Conservation (phyloP, 1,140 invertebrate species). For the Sarcophaga peregrina region DNA sequence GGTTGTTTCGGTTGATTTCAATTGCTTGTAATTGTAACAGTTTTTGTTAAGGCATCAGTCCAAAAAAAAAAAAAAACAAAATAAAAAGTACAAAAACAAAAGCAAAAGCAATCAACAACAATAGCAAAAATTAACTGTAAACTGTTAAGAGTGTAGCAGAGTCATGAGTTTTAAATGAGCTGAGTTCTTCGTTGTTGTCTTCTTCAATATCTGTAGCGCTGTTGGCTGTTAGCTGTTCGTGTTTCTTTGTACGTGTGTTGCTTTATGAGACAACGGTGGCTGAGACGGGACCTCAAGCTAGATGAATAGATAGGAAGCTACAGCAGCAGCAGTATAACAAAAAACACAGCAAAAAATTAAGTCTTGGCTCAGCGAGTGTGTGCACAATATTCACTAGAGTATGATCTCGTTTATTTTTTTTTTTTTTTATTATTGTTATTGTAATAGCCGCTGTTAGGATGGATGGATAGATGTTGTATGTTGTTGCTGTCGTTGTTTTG, state of each 20-base stretch:
- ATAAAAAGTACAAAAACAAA: not conserved
- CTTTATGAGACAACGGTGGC: not conserved
- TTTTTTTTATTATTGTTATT: slow-evolving; percentile 36
- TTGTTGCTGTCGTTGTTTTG: slow-evolving; percentile 42
- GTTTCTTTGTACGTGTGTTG: slow-evolving; percentile 28
- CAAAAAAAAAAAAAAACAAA: not conserved
- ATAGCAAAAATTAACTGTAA: not conserved
- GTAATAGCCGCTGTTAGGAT: slow-evolving; percentile 27
- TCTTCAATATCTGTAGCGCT: slow-evolving; percentile 21
- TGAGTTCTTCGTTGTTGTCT: slow-evolving; percentile 37
- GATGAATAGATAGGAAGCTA: slow-evolving; percentile 6
- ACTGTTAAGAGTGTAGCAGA: not conserved
- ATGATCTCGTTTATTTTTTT: slow-evolving; percentile 34
- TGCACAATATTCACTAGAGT: slow-evolving; percentile 36
- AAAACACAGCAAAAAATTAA: not conserved
- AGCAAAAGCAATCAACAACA: not conserved
- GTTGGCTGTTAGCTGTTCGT: slow-evolving; percentile 27
- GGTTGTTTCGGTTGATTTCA: slow-evolving; percentile 34
- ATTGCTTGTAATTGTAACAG: slow-evolving; percentile 43
- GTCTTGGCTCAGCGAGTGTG: slow-evolving; percentile 21
- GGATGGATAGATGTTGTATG: slow-evolving; percentile 12
- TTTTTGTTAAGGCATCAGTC: not conserved
- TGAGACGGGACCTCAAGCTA: slow-evolving; percentile 5
- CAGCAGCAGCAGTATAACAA: not conserved
- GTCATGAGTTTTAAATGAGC: slow-evolving; percentile 25